Evolutionary conservation across 35 echinoderm and acorn worm genomes (phyloP), one percentile per base, ranked within the genome.

Genomic region (Anneissia japonica): DNA sequence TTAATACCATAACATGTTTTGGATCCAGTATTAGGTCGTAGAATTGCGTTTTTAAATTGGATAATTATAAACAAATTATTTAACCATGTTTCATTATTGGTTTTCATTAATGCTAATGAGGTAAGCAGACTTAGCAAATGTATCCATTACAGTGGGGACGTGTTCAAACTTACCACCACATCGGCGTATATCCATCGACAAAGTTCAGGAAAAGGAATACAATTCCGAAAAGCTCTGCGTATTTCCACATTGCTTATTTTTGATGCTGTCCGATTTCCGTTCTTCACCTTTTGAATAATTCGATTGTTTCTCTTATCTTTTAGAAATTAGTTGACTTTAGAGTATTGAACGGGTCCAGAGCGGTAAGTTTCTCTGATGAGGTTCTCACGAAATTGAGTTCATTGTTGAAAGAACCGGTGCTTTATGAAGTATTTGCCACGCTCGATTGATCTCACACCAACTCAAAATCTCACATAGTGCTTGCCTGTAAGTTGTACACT

Each of bases 111-210:
- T n/a, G n/a, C n/a, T n/a, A n/a, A n/a, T n/a, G n/a, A n/a, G n/a
- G n/a, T n/a, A n/a, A n/a, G n/a, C n/a, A n/a, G n/a, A n/a, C n/a
- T n/a, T n/a, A n/a, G n/a, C n/a, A n/a, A n/a, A n/a, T n/a, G n/a
- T n/a, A n/a, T n/a, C n/a, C n/a, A n/a, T n/a, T n/a, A n/a, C n/a
- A n/a, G n/a, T n/a, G n/a, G n/a, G n/a, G n/a, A n/a, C n/a, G n/a
- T n/a, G n/a, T n/a, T n/a, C n/a, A n/a, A n/a, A 64, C 51, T 64
- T 64, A 64, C 51, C 51, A 64, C 51, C 51, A 64, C 51, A 64
- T 64, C 26, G 51, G 51, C 26, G 51, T 64, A 64, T 64, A 64
- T 64, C 51, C 51, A 64, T 64, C 51, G 19, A 64, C 51, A 2
- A 64, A 64, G 51, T 64, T 64, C 21, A 64, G 19, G 7, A 26